These are phyloP conservation scores for Drosophila punjabiensis DNA, from an alignment of 1,140 invertebrate genomes.

Conservation along the genomic window DNA sequence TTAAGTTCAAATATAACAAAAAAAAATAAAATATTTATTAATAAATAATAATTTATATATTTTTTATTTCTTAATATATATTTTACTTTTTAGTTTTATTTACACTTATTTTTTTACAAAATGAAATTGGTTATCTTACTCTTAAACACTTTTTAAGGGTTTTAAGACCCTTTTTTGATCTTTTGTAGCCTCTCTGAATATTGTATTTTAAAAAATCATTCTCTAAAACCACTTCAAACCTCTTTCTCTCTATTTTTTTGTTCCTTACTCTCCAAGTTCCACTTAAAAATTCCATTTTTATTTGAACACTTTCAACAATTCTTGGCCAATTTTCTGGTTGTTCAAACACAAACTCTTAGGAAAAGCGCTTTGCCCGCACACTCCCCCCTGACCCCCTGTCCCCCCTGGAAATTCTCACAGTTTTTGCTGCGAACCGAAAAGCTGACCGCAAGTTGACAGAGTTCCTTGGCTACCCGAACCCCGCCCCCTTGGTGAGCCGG, in stretches of 20 bases:
- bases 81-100: too few species aligned
- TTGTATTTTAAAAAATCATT: neutral
- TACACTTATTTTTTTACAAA: too few species aligned
- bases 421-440: constrained; percentile 25
- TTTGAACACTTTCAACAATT: constrained; percentile 27
- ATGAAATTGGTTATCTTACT: neutral
- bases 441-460: constrained; percentile 47
- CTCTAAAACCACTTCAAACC: neutral
- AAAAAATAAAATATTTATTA: too few species aligned
- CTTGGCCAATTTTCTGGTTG: constrained; percentile 17
- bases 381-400: too few species aligned
- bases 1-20: too few species aligned
- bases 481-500: neutral
- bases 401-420: constrained; percentile 8
- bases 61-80: too few species aligned
- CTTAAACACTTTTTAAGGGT: neutral
- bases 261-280: neutral
- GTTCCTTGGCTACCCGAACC: constrained; percentile 17
- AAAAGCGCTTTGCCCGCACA: constrained; percentile 6
- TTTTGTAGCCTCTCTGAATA: neutral
- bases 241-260: neutral
- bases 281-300: constrained; percentile 7
- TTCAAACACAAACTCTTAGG: constrained; percentile 9
- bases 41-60: too few species aligned
- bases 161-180: neutral